Base-by-base conservation (phyloP, 2,888 invertebrate species). In the Tanypteryx hageni region DNA sequence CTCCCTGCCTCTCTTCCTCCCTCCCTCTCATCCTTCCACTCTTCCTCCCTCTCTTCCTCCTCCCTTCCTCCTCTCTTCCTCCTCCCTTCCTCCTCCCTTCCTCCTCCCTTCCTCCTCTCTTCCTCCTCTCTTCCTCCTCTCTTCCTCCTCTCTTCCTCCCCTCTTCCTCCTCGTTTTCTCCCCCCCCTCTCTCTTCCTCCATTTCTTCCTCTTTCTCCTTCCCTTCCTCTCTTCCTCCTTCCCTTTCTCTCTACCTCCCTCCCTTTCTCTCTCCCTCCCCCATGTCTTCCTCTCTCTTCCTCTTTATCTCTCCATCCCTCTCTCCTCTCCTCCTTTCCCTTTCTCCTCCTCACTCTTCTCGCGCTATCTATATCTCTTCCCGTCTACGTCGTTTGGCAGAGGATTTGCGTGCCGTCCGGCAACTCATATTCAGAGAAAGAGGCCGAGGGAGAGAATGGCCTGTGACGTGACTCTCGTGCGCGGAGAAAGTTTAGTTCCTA, bases 401-500 rank as follows among this genome's bases (percentile, higher is more conserved):
- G 22, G 22, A 59, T 61, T 86, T 61, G 86, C 86, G 86, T 86
- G 86, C 14, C 16, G 14, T 31, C 2, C 31, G 61, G 86, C 86
- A 86, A 86, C 86, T 61, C 27, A 86, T 86, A 86, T 59, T 31
- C 22, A 13, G 85, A 58, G n/a, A 58, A 0, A 18, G 57, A 58
- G 31, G 5, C 11, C 4, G 82, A 82, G 82, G 59, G 27, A 61
- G 27, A 27, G 86, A n/a, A 27, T 14, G 16, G 59, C 22, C 61
- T 8, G 18, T 61, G 59, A 61, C 86, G 61, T 86, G 86, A 86
- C 86, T 86, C 86, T 59, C 22, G 59, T 31, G 86, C 31, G 14
- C 31, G 86, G 61, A 14, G 86, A 31, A 59, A 86, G 76, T 76
- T 76, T 76, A 76, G 22, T 27, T 22, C 76, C 76, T 76, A 76